These are phyloP conservation scores for Origma solitaria DNA, from an alignment of 2,113 vertebrate genomes.

Conservation along the genomic window DNA sequence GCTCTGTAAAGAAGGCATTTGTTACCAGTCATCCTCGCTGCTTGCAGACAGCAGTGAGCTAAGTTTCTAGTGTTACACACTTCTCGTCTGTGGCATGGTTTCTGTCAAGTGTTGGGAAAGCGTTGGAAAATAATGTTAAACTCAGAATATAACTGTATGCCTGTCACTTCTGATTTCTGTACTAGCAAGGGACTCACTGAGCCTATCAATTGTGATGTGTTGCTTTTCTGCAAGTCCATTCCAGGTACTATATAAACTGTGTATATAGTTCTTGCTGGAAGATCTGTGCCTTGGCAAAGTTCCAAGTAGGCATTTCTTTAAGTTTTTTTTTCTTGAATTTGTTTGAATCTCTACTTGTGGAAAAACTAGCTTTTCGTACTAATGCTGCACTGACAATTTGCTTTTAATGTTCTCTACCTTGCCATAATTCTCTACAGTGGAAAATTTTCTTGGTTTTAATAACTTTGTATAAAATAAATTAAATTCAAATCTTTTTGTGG, in stretches of 20 bases:
- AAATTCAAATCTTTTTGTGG: neutral
- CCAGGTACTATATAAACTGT: neutral
- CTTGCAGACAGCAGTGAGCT: neutral
- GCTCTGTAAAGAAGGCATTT: neutral
- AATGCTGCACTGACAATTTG: neutral
- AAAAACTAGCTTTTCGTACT: neutral
- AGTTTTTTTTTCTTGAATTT: neutral
- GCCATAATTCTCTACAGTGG: neutral
- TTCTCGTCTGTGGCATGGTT: neutral
- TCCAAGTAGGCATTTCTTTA: neutral
- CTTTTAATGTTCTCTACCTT: neutral
- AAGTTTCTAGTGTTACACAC: neutral
- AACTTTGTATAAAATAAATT: neutral
- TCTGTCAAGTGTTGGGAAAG: neutral
- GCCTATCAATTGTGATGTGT: neutral
- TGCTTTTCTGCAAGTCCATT: neutral
- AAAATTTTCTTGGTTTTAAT: conserved; percentile 9
- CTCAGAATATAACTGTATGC: neutral
- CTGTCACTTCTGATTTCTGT: neutral
- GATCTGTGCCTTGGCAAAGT: neutral
- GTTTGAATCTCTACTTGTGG: neutral
- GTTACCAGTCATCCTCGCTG: fast-evolving
- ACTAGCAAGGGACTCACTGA: neutral
- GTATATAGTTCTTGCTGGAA: neutral
- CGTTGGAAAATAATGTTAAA: neutral